These are phyloP conservation scores for Luscinia luscinia DNA, from an alignment of 2,797 vertebrate genomes.

Conservation along the genomic window DNA sequence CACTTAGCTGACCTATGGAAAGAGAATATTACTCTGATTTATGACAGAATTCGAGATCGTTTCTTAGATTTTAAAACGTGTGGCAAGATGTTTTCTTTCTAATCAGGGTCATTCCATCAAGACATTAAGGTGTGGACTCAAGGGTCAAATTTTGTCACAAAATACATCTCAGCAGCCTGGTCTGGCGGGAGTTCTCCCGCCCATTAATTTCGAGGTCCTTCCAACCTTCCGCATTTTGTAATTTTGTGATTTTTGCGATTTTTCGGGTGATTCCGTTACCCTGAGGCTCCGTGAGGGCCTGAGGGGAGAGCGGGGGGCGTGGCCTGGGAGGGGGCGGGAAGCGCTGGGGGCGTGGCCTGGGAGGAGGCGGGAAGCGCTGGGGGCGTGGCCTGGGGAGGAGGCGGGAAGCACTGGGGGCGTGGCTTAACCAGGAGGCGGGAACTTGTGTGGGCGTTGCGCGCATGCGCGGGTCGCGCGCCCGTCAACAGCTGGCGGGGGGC, in stretches of 20 bases:
- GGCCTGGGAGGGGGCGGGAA: no score
- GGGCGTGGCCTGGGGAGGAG: fast-evolving
- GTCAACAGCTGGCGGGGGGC: no score
- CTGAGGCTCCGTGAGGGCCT: fast-evolving
- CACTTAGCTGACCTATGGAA: background rate
- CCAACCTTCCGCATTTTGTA: background rate
- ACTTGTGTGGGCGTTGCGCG: background rate
- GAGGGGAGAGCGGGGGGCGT: background rate
- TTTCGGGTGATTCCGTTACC: fast-evolving
- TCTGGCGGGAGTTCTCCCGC: fast-evolving
- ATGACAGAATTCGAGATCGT: fast-evolving
- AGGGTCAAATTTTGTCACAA: background rate
- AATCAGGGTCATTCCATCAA: background rate
- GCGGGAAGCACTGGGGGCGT: background rate
- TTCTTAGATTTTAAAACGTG: background rate
- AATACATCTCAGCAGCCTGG: background rate
- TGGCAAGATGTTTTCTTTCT: background rate
- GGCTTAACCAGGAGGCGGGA: background rate
- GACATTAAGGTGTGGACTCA: background rate
- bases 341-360: background rate
- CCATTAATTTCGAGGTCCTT: background rate
- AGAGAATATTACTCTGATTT: background rate
- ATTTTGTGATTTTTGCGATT: background rate
- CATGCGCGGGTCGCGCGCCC: background rate
- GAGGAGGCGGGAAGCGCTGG: background rate